Percentiles rank a stretch among this genome's conserved stretches.
Conservation (phyloP, 2,797 vertebrate genomes). For the Tokudaia tokunoshimensis region DNA sequence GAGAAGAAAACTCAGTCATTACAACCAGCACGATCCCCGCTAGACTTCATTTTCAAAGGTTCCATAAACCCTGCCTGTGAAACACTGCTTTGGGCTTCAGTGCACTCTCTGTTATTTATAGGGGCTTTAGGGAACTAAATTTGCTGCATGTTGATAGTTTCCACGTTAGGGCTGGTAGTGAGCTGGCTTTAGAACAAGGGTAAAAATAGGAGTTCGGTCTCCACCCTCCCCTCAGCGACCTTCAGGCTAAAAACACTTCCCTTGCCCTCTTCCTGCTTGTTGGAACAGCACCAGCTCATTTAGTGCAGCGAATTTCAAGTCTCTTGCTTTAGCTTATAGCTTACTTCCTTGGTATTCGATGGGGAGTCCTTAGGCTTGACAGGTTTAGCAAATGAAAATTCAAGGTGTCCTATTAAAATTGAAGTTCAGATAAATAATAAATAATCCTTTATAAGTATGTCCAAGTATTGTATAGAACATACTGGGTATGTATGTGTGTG, state of each 20-base stretch:
- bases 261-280: conserved; percentile 43
- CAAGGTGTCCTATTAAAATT: conserved; percentile 14
- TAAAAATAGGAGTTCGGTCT: conserved; percentile 72
- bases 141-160: conserved; percentile 43
- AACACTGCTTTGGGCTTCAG: not conserved
- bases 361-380: not conserved
- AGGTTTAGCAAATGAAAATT: conserved; percentile 63
- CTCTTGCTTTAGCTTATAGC: not conserved
- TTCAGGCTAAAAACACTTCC: conserved; percentile 55
- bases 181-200: not conserved
- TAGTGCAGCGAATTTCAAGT: conserved; percentile 36
- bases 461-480: not conserved
- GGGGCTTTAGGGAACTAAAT: conserved; percentile 51
- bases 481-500: not conserved
- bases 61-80: not conserved
- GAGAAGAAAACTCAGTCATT: conserved; percentile 30
- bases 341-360: conserved; percentile 30
- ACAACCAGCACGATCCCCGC: not conserved
- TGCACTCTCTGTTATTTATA: conserved; percentile 61
- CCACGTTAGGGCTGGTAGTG: conserved; percentile 41
- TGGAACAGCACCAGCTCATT: conserved; percentile 41
- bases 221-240: conserved; percentile 6
- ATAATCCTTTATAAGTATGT: not conserved
- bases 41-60: conserved; percentile 59
- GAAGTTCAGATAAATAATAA: conserved; percentile 44